A percentile compares a stretch with the other conserved stretches of the same genome.
These are phyloP conservation scores for Drosophila cardini DNA, from an alignment of 1,140 invertebrate species.

Conservation along the genomic window DNA sequence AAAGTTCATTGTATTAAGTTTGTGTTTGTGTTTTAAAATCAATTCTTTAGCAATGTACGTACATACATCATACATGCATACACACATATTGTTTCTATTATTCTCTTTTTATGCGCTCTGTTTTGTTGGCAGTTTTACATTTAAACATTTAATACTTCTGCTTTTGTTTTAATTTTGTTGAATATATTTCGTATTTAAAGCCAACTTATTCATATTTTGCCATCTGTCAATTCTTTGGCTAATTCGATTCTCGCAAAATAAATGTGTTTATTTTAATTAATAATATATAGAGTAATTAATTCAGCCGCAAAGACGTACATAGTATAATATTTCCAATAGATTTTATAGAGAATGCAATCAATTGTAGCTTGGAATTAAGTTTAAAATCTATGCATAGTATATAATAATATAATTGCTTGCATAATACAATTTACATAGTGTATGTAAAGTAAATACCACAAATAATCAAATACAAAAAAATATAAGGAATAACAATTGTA, in stretches of 20 bases:
- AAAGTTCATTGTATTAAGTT: slow-evolving; percentile 79
- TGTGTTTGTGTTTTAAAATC: slow-evolving; percentile 51
- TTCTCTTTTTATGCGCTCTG: slow-evolving; percentile 38
- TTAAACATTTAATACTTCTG: slow-evolving; percentile 45
- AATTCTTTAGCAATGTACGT: slow-evolving; percentile 31
- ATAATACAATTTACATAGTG: slow-evolving; percentile 65
- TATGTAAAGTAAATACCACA: slow-evolving; percentile 43
- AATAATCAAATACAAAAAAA: slow-evolving; percentile 21
- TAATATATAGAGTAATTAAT: slow-evolving; percentile 23
- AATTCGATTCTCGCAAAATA: slow-evolving; percentile 68
- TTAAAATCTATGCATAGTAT: slow-evolving; percentile 53
- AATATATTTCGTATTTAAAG: slow-evolving; percentile 59
- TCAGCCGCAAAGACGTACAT: slow-evolving; percentile 22
- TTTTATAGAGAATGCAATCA: slow-evolving; percentile 50
- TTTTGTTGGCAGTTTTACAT: slow-evolving; percentile 28
- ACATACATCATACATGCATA: slow-evolving; percentile 24
- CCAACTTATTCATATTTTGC: slow-evolving; percentile 64
- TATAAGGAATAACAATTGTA: slow-evolving; percentile 52
- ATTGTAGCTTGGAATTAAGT: slow-evolving; percentile 43
- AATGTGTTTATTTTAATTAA: slow-evolving; percentile 26
- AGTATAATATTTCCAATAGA: slow-evolving; percentile 50
- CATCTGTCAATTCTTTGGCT: slow-evolving; percentile 75
- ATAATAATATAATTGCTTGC: slow-evolving; percentile 60
- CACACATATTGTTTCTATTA: slow-evolving; percentile 21
- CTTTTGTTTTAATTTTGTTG: slow-evolving; percentile 49